Evolutionary conservation across 2,797 vertebrate species (phyloP).

Genomic region (Tauraco hartlaubi): DNA sequence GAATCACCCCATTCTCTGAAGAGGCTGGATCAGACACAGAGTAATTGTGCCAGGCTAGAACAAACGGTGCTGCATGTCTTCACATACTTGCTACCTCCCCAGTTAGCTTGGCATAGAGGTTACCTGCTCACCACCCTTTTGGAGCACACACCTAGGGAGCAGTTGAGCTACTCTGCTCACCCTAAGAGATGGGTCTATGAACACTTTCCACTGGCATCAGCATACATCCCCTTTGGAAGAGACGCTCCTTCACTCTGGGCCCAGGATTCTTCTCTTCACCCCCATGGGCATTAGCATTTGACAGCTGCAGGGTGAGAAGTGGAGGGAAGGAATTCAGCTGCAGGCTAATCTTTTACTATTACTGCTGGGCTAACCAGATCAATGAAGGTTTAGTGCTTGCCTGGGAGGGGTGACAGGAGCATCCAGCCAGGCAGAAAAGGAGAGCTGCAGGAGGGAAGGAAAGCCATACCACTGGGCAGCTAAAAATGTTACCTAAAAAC

Average conservation of each 20-base stretch:
- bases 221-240: not conserved
- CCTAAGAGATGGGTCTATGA: not conserved
- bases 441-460: not conserved
- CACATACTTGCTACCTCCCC: not conserved
- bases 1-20: conserved; percentile 6
- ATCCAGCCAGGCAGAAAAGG: not conserved
- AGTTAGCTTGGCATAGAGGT: not conserved
- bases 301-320: not conserved
- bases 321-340: not conserved
- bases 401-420: not conserved
- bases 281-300: not conserved
- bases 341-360: not conserved
- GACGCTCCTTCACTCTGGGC: not conserved
- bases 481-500: accelerated
- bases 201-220: not conserved
- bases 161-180: not conserved
- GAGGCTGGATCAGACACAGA: not conserved
- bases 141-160: not conserved
- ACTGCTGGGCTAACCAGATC: not conserved
- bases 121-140: not conserved
- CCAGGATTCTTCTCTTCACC: not conserved
- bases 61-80: not conserved
- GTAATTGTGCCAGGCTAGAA: not conserved
- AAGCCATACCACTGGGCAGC: not conserved
- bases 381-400: not conserved